These are phyloP conservation scores for Oxyteleia sp. DNA, from an alignment of 2,888 invertebrate species.

Conservation along the genomic window DNA sequence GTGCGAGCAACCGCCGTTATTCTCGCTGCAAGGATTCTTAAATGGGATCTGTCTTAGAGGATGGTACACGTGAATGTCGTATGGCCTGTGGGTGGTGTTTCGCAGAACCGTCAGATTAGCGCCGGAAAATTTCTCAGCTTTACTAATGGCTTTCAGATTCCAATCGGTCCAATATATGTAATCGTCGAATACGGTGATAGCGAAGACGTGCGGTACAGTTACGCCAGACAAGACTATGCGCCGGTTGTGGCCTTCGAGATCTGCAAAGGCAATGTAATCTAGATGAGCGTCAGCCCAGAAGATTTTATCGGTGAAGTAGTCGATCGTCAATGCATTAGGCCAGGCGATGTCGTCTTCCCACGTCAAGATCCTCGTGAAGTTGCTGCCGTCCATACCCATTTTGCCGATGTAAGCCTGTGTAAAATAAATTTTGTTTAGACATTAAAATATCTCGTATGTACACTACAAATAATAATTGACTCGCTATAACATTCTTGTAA, in stretches of 20 bases:
- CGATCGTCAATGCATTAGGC: constrained; percentile 99
- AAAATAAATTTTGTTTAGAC: too few species aligned
- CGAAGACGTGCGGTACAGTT: constrained; percentile 98
- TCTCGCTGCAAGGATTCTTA: constrained; percentile 95
- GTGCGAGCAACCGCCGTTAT: constrained; percentile 99
- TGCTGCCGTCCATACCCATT: constrained; percentile 98
- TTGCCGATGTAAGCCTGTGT: constrained; percentile 97
- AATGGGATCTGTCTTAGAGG: constrained; percentile 95
- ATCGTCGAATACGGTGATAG: constrained; percentile 97
- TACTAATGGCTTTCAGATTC: constrained; percentile 97
- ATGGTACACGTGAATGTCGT: constrained; percentile 97
- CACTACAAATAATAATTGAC: too few species aligned
- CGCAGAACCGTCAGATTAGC: constrained; percentile 92
- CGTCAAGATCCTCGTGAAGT: constrained; percentile 95
- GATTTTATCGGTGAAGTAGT: constrained; percentile 97
- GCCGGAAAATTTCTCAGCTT: constrained; percentile 97
- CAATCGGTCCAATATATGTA: constrained; percentile 99
- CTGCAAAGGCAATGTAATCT: constrained; percentile 98
- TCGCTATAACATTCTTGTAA: too few species aligned
- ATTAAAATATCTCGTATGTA: too few species aligned
- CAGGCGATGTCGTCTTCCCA: constrained; percentile 98
- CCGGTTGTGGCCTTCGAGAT: constrained; percentile 96
- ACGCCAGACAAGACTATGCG: constrained; percentile 94
- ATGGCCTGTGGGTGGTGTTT: constrained; percentile 98
- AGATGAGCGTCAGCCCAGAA: constrained; percentile 99